These are phyloP conservation scores for Antheraea pernyi DNA, from an alignment of 1,140 invertebrate species.

Conservation along the genomic window DNA sequence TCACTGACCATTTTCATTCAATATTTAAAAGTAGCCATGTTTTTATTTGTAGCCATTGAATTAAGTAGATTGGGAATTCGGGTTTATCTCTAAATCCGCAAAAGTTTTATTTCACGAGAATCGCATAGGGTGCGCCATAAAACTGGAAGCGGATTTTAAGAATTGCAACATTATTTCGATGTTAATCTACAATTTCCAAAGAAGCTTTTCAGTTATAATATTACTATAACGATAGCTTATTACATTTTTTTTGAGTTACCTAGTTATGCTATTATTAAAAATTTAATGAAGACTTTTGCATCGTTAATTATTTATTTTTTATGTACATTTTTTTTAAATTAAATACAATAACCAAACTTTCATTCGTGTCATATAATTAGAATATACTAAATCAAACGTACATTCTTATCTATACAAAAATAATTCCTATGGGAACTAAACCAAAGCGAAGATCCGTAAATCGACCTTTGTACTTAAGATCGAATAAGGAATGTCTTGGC, in stretches of 20 bases:
- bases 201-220: too few relatives aligned
- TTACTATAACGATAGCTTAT: too few relatives aligned
- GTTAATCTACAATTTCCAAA: background rate
- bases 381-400: too few relatives aligned
- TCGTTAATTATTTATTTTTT: too few relatives aligned
- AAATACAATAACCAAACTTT: too few relatives aligned
- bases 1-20: too few relatives aligned
- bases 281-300: too few relatives aligned
- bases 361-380: too few relatives aligned
- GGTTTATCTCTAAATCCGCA: background rate
- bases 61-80: background rate
- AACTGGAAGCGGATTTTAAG: background rate
- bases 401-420: background rate
- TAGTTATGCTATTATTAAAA: too few relatives aligned
- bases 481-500: background rate
- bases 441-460: background rate
- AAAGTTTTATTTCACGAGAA: background rate
- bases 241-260: too few relatives aligned
- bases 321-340: too few relatives aligned
- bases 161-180: background rate
- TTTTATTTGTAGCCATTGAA: background rate
- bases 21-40: too few relatives aligned
- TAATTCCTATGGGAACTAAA: background rate
- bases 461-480: background rate
- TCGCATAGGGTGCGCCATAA: background rate